Conservation (phyloP, 2,113 vertebrate genomes). For the Crotalus horridus region DNA sequence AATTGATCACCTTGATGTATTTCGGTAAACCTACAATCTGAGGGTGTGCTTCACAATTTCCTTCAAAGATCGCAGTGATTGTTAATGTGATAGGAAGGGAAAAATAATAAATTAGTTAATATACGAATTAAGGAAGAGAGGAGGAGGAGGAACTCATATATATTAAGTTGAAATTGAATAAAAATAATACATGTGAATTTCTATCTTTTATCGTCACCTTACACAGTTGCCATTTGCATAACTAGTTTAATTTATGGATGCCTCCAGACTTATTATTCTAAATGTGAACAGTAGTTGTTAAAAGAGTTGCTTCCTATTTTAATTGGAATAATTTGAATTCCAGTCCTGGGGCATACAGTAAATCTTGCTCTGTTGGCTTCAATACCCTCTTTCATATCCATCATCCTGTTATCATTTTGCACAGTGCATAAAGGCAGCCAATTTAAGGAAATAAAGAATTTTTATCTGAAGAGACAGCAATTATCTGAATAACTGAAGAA, state of each 20-base stretch:
- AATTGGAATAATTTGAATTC: not conserved
- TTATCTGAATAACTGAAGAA: not conserved
- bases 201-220: not conserved
- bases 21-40: not conserved
- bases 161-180: too few relatives aligned
- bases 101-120: not conserved
- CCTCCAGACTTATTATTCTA: not conserved
- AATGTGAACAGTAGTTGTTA: not conserved
- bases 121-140: not conserved
- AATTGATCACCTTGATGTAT: not conserved
- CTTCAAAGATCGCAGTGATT: not conserved
- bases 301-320: not conserved
- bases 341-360: not conserved
- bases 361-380: not conserved
- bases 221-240: not conserved
- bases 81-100: not conserved
- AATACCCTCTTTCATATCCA: not conserved
- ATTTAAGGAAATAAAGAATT: not conserved
- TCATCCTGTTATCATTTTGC: not conserved
- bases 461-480: not conserved
- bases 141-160: not conserved
- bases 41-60: not conserved
- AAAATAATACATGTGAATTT: not conserved
- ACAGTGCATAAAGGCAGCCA: not conserved
- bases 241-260: not conserved